Evolutionary conservation across 2,797 vertebrate species (phyloP).

Genomic region (Delichon dasypus): DNA sequence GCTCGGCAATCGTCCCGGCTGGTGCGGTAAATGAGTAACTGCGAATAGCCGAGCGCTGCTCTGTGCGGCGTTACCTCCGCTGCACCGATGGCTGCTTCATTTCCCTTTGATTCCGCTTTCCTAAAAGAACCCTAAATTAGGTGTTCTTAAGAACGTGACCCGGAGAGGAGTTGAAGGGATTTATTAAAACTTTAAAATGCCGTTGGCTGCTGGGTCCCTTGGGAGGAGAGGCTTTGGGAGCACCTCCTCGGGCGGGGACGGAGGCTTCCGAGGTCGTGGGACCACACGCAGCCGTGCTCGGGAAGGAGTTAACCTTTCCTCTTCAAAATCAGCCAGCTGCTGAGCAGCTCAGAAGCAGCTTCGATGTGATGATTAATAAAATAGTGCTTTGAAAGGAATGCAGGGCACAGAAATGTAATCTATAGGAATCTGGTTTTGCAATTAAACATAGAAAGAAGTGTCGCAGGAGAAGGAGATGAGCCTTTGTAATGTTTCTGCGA

Average conservation of each 20-base stretch:
- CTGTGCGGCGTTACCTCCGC: background rate
- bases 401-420: background rate
- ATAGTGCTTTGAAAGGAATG: background rate
- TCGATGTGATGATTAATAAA: background rate
- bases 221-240: background rate
- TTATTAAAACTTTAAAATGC: background rate
- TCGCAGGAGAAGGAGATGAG: background rate
- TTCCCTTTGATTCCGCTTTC: background rate
- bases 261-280: background rate
- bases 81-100: background rate
- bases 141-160: background rate
- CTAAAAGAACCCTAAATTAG: background rate
- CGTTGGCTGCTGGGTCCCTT: background rate
- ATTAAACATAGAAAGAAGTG: background rate
- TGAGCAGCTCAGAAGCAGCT: background rate
- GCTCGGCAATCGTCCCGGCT: background rate
- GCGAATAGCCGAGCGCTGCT: background rate
- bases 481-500: background rate
- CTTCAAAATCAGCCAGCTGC: background rate
- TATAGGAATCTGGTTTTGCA: background rate
- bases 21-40: background rate
- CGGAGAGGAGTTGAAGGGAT: background rate
- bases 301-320: slow-evolving; percentile 9
- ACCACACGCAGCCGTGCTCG: slow-evolving; percentile 19
- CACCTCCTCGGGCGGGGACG: background rate